Conservation (phyloP, 92 coral and sea anemone species). For the Blastomussa wellsi region DNA sequence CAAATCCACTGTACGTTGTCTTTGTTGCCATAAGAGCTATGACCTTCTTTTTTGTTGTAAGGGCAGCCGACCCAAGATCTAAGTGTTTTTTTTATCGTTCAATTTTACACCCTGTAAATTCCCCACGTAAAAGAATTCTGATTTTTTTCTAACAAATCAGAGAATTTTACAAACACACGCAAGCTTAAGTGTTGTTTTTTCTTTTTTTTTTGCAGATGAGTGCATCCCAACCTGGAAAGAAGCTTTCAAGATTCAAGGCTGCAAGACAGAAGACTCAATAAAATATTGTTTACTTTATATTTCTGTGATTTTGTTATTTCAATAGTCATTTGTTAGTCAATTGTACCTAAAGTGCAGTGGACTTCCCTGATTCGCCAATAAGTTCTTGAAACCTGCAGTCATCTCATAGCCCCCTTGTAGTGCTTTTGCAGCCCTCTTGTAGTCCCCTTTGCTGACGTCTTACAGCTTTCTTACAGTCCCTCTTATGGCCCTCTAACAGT, state of each 20-base stretch:
- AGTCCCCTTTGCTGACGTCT: no score
- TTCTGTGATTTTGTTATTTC: background rate
- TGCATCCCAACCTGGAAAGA: constrained; percentile 43
- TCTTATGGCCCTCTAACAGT: no score
- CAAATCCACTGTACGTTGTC: no score
- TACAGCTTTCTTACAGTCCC: no score
- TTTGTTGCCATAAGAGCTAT: no score
- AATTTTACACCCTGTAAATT: background rate
- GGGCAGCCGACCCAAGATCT: background rate
- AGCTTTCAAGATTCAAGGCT: constrained; percentile 73
- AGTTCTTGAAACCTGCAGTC: no score
- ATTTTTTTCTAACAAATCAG: background rate
- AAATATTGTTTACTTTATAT: background rate
- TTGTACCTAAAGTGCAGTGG: background rate
- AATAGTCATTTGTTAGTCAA: background rate
- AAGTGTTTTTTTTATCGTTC: background rate
- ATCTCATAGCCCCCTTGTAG: no score
- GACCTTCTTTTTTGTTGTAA: background rate
- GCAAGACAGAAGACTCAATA: constrained; percentile 58
- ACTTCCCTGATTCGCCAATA: background rate
- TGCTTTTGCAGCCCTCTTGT: no score
- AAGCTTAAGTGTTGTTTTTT: background rate
- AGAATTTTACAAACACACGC: background rate
- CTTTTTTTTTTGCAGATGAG: constrained; percentile 10
- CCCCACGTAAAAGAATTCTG: background rate